Conservation (phyloP, 2,113 vertebrate genomes). For the Gallinago undulata region DNA sequence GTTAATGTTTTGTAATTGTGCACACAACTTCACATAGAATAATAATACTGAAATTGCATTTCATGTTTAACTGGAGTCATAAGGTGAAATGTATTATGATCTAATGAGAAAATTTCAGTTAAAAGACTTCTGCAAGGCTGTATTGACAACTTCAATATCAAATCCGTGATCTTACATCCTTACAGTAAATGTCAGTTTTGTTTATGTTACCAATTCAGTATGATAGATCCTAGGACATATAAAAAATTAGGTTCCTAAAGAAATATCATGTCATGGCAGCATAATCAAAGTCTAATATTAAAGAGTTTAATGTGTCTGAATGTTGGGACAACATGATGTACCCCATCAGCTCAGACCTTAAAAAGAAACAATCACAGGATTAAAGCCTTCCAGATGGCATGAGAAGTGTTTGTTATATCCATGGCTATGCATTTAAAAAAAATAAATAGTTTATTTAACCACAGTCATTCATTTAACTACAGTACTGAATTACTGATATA, state of each 20-base stretch:
- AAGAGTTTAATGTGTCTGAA: neutral
- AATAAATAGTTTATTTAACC: neutral
- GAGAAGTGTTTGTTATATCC: constrained; percentile 42
- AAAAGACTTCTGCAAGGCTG: neutral
- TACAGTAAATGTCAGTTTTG: constrained; percentile 1
- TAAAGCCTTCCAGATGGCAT: constrained; percentile 60
- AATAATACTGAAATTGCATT: neutral
- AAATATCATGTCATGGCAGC: neutral
- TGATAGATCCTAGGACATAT: neutral
- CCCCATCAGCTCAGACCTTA: constrained; percentile 9
- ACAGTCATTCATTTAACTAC: constrained; percentile 12
- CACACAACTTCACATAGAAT: neutral
- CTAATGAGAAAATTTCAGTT: neutral
- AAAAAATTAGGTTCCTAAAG: neutral
- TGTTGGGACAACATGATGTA: constrained; percentile 27
- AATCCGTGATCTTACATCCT: neutral
- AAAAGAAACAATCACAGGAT: neutral
- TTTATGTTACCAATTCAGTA: neutral
- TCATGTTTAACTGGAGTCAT: neutral
- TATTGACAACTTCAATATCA: neutral
- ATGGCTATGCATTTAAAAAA: constrained; percentile 37
- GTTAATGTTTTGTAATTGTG: neutral
- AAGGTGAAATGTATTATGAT: neutral
- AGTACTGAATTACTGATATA: constrained; percentile 4
- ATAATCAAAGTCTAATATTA: neutral